phyloP scores from a whole-genome alignment of 2,797 vertebrate species.

The Neosilurus mollespiculum region DNA sequence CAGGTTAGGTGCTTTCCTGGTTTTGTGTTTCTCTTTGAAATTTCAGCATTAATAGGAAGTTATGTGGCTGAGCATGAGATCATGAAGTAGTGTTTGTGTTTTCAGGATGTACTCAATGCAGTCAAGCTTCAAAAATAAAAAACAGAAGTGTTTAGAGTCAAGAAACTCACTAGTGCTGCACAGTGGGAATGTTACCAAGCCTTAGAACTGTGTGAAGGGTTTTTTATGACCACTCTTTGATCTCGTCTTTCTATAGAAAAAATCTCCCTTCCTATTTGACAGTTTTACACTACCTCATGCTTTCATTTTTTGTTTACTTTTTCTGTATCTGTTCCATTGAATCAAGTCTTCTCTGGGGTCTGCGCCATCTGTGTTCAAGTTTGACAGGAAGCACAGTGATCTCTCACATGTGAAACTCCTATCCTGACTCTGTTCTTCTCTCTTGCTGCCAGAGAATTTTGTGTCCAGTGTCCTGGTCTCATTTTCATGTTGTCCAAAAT shows the following conservation, averaged over 20 bases:
- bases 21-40: conserved; percentile 18
- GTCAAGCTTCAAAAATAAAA: conserved; percentile 45
- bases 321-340: not conserved
- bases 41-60: conserved; percentile 8
- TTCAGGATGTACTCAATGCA: conserved; percentile 15
- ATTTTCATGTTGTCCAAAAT: not conserved
- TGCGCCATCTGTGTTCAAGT: not conserved
- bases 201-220: conserved; percentile 1
- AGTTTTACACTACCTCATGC: not conserved
- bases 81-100: conserved; percentile 2
- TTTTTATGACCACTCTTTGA: conserved; percentile 4
- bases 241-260: not conserved
- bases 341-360: not conserved
- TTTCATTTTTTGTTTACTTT: not conserved
- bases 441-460: not conserved
- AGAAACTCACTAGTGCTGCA: conserved; percentile 37
- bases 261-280: not conserved
- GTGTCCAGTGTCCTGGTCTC: not conserved
- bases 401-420: not conserved
- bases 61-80: conserved; percentile 25
- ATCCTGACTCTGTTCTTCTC: conserved; percentile 12
- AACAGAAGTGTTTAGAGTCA: conserved; percentile 26
- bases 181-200: conserved; percentile 2
- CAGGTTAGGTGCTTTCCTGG: conserved; percentile 25
- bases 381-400: not conserved